These are phyloP conservation scores for Drosophila sp. DNA, from an alignment of 1,140 invertebrate species.

Conservation along the genomic window DNA sequence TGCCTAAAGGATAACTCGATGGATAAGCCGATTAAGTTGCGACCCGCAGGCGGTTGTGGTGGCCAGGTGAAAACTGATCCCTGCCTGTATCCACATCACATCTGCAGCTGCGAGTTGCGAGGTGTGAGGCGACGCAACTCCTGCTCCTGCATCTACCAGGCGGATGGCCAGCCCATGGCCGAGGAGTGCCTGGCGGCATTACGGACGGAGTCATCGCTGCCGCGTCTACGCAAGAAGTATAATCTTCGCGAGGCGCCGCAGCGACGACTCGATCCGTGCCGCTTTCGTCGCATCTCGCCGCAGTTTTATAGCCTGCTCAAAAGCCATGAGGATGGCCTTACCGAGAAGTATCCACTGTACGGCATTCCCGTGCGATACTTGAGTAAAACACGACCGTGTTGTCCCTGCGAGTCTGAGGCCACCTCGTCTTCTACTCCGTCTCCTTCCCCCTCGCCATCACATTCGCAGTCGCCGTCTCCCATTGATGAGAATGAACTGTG, in stretches of 20 bases:
- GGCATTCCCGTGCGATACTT: slow-evolving; percentile 47
- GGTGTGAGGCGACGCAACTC: background rate
- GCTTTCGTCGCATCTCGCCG: slow-evolving; percentile 67
- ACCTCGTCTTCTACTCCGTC: no score
- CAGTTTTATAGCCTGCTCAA: slow-evolving; percentile 68
- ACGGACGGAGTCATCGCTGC: slow-evolving; percentile 28
- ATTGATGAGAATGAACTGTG: background rate
- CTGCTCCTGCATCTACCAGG: slow-evolving; percentile 40
- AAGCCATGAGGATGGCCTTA: slow-evolving; percentile 59
- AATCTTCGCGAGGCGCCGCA: slow-evolving; percentile 46
- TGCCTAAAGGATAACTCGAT: slow-evolving; percentile 1
- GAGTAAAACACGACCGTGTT: background rate
- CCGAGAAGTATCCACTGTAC: slow-evolving; percentile 59
- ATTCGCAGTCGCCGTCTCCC: background rate
- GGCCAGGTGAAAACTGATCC: no score
- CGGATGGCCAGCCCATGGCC: slow-evolving; percentile 57
- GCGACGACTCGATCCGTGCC: slow-evolving; percentile 49
- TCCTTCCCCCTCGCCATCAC: no score
- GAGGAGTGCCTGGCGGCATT: slow-evolving; percentile 30
- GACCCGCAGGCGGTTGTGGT: background rate
- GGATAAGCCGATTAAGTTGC: background rate
- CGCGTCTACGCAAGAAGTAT: slow-evolving; percentile 31
- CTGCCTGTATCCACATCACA: slow-evolving; percentile 9
- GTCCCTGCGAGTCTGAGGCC: slow-evolving; percentile 27
- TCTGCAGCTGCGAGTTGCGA: slow-evolving; percentile 36